phyloP scores from a whole-genome alignment of 2,888 invertebrate genomes.

The Chesias legatella region DNA sequence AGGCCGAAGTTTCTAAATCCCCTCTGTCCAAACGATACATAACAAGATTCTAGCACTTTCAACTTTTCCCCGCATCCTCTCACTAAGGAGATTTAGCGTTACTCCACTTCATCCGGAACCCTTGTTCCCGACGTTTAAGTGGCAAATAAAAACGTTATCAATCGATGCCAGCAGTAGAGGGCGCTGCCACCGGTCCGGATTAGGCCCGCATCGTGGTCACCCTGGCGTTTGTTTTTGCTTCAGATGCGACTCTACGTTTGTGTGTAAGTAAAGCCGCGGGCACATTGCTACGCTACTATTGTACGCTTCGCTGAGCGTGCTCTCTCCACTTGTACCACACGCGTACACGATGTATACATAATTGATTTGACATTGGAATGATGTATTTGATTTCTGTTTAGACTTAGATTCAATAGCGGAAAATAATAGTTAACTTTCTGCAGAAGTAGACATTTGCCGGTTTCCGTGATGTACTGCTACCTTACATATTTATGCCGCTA shows the following conservation, averaged over 20 bases:
- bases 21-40: conserved; percentile 23
- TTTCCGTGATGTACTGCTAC: no score
- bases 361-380: no score
- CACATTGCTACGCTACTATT: no score
- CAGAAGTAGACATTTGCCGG: no score
- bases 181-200: conserved; percentile 34
- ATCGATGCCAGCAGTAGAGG: conserved; percentile 37
- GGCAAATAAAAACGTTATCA: conserved; percentile 60
- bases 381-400: no score
- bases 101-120: conserved; percentile 40
- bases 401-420: no score
- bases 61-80: conserved; percentile 27
- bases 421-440: no score
- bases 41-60: conserved; percentile 28
- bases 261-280: background rate
- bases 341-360: no score
- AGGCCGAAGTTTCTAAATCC: conserved; percentile 11
- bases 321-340: no score
- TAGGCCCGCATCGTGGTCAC: conserved; percentile 35
- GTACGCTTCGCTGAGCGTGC: no score
- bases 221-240: conserved; percentile 35
- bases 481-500: no score
- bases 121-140: conserved; percentile 48
- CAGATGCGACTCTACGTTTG: conserved; percentile 1
- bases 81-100: conserved; percentile 40